Evolutionary conservation across 2,797 vertebrate genomes (phyloP).

Genomic region (Argentina silus): DNA sequence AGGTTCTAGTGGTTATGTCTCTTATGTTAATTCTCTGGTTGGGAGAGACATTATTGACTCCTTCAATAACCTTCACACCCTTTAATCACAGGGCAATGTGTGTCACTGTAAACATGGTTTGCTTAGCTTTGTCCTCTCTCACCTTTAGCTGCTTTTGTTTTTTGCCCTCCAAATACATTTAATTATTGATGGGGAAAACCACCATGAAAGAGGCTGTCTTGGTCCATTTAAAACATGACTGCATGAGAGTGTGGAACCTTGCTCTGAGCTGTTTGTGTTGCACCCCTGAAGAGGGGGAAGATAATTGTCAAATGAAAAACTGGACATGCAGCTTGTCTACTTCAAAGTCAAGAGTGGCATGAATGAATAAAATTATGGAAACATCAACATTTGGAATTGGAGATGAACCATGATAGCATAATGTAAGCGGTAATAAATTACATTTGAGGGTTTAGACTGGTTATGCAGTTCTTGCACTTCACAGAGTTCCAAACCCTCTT

Average conservation of each 20-base stretch:
- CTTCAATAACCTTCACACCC: constrained; percentile 26
- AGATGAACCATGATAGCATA: neutral
- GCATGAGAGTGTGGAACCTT: constrained; percentile 18
- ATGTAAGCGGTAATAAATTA: neutral
- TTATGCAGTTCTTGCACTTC: neutral
- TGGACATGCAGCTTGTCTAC: no score
- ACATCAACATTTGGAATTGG: neutral
- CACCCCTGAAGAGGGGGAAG: neutral
- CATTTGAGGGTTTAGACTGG: neutral
- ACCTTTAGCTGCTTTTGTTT: constrained; percentile 49
- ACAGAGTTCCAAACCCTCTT: neutral
- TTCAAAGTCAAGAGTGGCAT: no score
- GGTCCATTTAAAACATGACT: constrained; percentile 37
- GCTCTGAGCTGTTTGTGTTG: constrained; percentile 11
- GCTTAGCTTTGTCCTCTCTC: constrained; percentile 53
- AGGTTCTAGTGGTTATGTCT: neutral
- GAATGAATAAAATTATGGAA: neutral
- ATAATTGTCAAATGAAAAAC: no score
- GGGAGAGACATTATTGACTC: constrained; percentile 21
- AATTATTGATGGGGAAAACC: constrained; percentile 59
- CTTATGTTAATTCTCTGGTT: neutral
- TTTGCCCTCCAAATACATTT: constrained; percentile 49
- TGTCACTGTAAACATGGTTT: constrained; percentile 11
- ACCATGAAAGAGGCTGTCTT: constrained; percentile 56
- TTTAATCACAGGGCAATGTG: no score